Evolutionary conservation across 2,797 vertebrate species (phyloP), one percentile per base, ranked within the genome.

Genomic region (Pseudochirops cupreus): DNA sequence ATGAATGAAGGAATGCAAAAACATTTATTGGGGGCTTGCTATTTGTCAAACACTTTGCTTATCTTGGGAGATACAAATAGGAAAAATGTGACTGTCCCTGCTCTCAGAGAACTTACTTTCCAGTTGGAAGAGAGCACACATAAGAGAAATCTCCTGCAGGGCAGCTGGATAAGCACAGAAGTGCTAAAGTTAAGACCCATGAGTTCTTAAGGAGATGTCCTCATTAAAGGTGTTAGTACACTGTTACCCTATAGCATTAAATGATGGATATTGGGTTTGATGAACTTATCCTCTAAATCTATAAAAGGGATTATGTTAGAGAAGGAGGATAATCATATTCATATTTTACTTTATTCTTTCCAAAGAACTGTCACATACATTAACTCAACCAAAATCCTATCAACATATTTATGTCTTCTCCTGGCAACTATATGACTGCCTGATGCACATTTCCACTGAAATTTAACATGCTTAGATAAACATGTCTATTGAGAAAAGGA

Each of bases 361-460:
- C 74, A 87, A 87, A 87, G 74, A 87, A 87, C 74, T 87, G 74
- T 87, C 74, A 82, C n/a, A 82, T 82, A 82, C 2, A 87, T 87
- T 87, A 87, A 50, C 74, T 87, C 39, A 87, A 87, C 74, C 74
- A 87, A 87, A 87, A 46, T 87, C 74, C 39, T 26, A 46, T 87
- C 74, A 87, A 87, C 74, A 87, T 87, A 87, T 87, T 87, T 50
- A 87, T 87, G 39, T 87, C 74, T 87, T 87, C 74, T 87, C 10
- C 74, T 87, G 74, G 74, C 74, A 87, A 46, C 16, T 50, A 87
- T 26, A 74, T 82, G 21, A 87, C 7, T 26, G 74, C 39, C 39
- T 87, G 74, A 28, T 87, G 74, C 21, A 50, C 39, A 87, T 87
- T 87, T 46, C 24, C 39, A 26, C 39, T 46, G 24, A 46, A 87